A percentile compares a stretch with the other conserved stretches of the same genome.
phyloP scores from a whole-genome alignment of 92 coral and sea anemone species.

The Metridium senile region DNA sequence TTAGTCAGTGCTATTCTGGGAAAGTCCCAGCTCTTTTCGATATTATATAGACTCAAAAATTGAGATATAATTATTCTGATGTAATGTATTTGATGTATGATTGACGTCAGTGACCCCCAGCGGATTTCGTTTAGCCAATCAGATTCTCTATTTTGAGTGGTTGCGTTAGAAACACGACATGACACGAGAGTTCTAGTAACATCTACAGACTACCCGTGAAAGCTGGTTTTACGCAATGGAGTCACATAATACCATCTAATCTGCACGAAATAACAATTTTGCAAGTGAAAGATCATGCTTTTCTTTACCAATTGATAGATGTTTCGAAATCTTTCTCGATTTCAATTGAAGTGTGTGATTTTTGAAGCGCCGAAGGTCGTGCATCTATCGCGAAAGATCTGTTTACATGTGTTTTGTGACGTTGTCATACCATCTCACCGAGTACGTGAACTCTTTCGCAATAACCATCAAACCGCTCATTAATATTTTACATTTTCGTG shows the following conservation, averaged over 20 bases:
- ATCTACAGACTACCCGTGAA: not conserved
- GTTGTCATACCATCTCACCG: conserved; percentile 12
- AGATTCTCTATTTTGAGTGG: conserved; percentile 10
- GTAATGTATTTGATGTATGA: conserved; percentile 5
- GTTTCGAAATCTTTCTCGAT: not conserved
- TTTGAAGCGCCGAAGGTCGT: not conserved
- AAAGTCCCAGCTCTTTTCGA: conserved; percentile 45
- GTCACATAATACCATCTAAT: not conserved
- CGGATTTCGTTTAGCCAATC: conserved; percentile 27
- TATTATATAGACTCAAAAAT: conserved; percentile 43
- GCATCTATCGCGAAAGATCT: conserved; percentile 13
- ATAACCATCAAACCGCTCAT: not conserved
- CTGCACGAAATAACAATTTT: not conserved
- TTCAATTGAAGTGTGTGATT: not conserved
- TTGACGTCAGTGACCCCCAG: conserved; percentile 31
- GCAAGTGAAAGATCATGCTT: too few species aligned
- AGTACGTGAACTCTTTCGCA: conserved; percentile 2
- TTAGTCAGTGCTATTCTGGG: conserved; percentile 61
- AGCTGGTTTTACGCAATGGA: not conserved
- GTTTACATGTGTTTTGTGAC: conserved; percentile 26
- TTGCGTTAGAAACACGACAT: too few species aligned
- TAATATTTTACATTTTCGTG: not conserved
- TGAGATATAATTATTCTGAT: not conserved
- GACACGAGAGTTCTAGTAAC: not conserved
- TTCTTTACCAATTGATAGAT: not conserved